These are phyloP conservation scores for Rhinichthys klamathensis DNA, from an alignment of 2,113 vertebrate species.

Conservation along the genomic window DNA sequence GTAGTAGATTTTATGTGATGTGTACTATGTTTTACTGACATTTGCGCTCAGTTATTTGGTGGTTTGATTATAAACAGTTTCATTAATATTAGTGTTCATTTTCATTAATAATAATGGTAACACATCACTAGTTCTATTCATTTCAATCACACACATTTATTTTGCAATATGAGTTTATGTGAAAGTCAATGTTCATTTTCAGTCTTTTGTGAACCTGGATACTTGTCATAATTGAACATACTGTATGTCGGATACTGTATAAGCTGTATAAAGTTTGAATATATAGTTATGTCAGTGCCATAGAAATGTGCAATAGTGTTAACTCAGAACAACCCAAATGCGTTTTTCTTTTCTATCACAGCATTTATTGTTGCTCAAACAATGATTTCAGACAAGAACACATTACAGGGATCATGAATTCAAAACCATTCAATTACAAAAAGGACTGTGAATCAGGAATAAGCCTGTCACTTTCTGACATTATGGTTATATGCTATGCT, in stretches of 20 bases:
- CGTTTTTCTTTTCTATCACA: no score
- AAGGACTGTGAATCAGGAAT: not conserved
- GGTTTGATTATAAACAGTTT: not conserved
- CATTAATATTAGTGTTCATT: not conserved
- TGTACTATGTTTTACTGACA: not conserved
- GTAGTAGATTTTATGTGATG: not conserved
- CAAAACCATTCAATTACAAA: not conserved
- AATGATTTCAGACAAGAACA: not conserved
- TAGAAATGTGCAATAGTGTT: no score
- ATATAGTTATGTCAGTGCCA: no score
- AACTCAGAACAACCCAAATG: not conserved
- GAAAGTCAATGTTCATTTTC: no score
- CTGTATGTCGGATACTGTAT: no score
- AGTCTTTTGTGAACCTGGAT: no score
- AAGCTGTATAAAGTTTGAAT: no score
- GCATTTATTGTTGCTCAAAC: not conserved
- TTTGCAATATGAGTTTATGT: no score
- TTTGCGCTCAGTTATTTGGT: not conserved
- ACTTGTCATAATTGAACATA: no score
- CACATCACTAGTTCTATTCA: not conserved
- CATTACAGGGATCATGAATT: not conserved
- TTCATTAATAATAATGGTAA: not conserved
- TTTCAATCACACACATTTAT: not conserved
- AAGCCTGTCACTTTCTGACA: not conserved
- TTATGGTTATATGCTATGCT: not conserved